Conservation (phyloP, 2,888 invertebrate genomes). For the Tanytarsus gracilentus region DNA sequence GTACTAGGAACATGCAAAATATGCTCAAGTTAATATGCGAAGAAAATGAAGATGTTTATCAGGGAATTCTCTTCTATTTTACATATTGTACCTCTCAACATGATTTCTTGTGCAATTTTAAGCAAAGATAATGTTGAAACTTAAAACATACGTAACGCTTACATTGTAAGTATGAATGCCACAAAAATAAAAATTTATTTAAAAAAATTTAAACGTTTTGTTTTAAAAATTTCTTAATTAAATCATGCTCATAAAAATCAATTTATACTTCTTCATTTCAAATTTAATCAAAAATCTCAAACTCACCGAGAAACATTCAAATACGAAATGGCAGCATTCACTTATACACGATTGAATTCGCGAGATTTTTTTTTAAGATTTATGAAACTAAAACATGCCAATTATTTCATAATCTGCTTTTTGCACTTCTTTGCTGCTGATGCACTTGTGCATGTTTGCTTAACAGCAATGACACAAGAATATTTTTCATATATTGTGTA, state of each 20-base stretch:
- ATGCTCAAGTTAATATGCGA: conserved; percentile 8
- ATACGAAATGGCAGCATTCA: background rate
- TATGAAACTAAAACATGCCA: conserved; percentile 28
- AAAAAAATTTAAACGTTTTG: no score
- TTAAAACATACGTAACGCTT: no score
- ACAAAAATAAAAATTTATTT: no score
- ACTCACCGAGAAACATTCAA: no score
- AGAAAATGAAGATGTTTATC: conserved; percentile 12
- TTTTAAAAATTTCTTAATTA: no score
- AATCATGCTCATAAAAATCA: no score
- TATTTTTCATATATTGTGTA: background rate
- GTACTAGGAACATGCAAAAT: background rate
- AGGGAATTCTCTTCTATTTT: conserved; percentile 1
- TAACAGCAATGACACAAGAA: background rate
- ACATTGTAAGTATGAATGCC: no score
- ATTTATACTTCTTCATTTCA: background rate
- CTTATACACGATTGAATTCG: background rate
- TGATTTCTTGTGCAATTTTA: conserved; percentile 18
- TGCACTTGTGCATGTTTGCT: background rate
- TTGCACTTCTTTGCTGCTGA: background rate
- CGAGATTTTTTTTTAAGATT: conserved; percentile 6
- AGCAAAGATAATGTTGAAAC: conserved; percentile 5
- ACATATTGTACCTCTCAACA: conserved; percentile 26
- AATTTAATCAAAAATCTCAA: background rate
- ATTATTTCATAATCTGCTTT: conserved; percentile 27